phyloP scores from a whole-genome alignment of 2,888 invertebrate genomes.

The Drosophila eohydei region DNA sequence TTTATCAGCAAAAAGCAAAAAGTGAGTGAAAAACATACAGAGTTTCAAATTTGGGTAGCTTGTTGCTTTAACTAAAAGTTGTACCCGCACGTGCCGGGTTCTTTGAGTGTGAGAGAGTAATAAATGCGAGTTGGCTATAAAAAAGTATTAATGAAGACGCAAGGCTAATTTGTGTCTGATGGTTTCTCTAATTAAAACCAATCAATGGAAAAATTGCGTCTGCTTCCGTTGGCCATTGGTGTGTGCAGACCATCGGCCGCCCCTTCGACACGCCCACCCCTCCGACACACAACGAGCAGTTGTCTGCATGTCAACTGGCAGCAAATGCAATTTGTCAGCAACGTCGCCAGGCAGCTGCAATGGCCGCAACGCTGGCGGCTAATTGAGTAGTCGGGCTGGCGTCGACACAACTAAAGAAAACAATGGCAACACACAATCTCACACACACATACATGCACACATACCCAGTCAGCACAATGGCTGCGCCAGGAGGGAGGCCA shows the following conservation, averaged over 20 bases:
- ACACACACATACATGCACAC: slow-evolving; percentile 8
- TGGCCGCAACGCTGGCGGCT: slow-evolving; percentile 54
- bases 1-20: slow-evolving; percentile 1
- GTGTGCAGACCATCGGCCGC: background rate
- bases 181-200: slow-evolving; percentile 79
- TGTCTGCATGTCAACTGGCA: slow-evolving; percentile 59
- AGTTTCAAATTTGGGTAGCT: slow-evolving; percentile 19
- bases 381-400: slow-evolving; percentile 63
- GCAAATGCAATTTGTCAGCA: slow-evolving; percentile 78
- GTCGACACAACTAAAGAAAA: slow-evolving; percentile 42
- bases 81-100: background rate
- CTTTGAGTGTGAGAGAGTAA: slow-evolving; percentile 7
- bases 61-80: background rate
- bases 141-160: slow-evolving; percentile 74
- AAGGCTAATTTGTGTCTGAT: slow-evolving; percentile 75
- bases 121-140: slow-evolving; percentile 54
- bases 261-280: background rate
- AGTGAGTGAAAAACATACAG: slow-evolving; percentile 31
- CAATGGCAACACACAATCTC: slow-evolving; percentile 14
- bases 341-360: slow-evolving; percentile 53
- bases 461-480: slow-evolving; percentile 1
- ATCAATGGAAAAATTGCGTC: slow-evolving; percentile 75
- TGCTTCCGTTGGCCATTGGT: slow-evolving; percentile 52
- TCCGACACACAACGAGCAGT: background rate
- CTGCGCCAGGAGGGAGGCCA: slow-evolving; percentile 12